Percentiles rank a stretch among this genome's conserved stretches.
Conservation (phyloP, 2,888 invertebrate genomes). For the Pilophorus perplexus region DNA sequence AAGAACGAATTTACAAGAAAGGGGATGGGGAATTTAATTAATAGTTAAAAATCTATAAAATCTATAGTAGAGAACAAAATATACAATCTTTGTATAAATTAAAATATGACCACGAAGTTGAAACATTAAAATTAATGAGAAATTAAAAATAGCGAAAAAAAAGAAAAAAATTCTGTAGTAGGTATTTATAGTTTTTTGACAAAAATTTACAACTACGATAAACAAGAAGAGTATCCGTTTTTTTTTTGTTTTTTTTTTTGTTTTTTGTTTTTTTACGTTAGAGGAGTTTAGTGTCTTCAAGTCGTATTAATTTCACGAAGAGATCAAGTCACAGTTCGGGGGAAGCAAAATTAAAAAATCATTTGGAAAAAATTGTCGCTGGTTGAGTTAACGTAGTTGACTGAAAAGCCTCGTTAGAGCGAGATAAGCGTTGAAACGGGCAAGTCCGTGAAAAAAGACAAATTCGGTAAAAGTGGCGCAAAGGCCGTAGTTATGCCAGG, state of each 20-base stretch:
- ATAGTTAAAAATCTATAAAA: slow-evolving; percentile 28
- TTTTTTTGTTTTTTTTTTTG: too few relatives aligned
- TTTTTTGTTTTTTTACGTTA: too few relatives aligned
- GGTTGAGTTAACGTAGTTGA: too few relatives aligned
- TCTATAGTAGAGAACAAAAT: slow-evolving; percentile 29
- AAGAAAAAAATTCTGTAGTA: too few relatives aligned
- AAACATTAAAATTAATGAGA: slow-evolving; percentile 20
- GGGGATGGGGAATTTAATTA: too few relatives aligned
- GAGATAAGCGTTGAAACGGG: too few relatives aligned
- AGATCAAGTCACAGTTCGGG: slow-evolving; percentile 29
- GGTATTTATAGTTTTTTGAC: background rate
- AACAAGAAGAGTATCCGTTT: slow-evolving; percentile 29
- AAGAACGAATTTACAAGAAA: slow-evolving; percentile 34
- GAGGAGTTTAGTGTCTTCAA: slow-evolving; percentile 23
- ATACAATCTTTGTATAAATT: slow-evolving; percentile 36
- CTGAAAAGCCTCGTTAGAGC: too few relatives aligned
- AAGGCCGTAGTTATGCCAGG: too few relatives aligned
- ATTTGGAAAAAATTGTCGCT: too few relatives aligned
- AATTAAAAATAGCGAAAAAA: slow-evolving; percentile 12
- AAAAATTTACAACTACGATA: slow-evolving; percentile 11
- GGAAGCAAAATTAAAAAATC: too few relatives aligned
- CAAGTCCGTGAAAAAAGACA: too few relatives aligned
- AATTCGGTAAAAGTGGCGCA: too few relatives aligned
- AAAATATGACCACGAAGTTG: slow-evolving; percentile 25
- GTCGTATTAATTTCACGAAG: slow-evolving; percentile 23